Conservation (phyloP, 2,888 invertebrate species). For the Netelia virgata region DNA sequence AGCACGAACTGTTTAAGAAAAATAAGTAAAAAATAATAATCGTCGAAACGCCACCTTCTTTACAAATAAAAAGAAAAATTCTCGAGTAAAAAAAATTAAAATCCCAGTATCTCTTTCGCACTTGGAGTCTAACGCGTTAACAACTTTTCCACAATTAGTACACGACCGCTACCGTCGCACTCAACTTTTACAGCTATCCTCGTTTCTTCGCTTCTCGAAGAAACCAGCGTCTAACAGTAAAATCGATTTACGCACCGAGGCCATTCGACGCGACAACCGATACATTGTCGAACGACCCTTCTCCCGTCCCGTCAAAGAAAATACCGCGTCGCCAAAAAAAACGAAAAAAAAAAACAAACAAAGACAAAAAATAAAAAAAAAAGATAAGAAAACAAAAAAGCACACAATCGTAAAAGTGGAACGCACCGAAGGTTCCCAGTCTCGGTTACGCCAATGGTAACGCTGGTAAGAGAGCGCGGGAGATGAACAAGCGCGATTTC, state of each 20-base stretch:
- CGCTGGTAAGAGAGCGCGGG: conserved; percentile 11
- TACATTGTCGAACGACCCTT: conserved; percentile 14
- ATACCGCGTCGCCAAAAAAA: not conserved
- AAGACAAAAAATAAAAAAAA: no score
- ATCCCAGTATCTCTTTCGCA: not conserved
- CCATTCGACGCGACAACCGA: conserved; percentile 8
- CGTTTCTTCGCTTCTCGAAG: no score
- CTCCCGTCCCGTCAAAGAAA: not conserved
- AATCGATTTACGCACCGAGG: conserved; percentile 14
- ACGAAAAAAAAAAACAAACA: not conserved
- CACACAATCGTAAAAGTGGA: conserved; percentile 22
- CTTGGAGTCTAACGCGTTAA: conserved; percentile 37
- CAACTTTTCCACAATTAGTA: conserved; percentile 38
- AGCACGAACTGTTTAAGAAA: no score
- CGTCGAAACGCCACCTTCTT: no score
- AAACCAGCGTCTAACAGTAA: not conserved
- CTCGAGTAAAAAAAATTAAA: not conserved
- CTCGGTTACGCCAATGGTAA: conserved; percentile 49
- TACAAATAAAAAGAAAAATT: no score
- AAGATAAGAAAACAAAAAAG: not conserved
- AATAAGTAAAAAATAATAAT: no score
- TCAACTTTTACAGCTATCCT: not conserved
- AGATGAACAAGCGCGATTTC: conserved; percentile 9
- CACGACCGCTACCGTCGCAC: conserved; percentile 7
- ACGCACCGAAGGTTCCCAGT: not conserved